These are phyloP conservation scores for Oenanthe oenanthe DNA, from an alignment of 2,113 vertebrate species.

Conservation along the genomic window DNA sequence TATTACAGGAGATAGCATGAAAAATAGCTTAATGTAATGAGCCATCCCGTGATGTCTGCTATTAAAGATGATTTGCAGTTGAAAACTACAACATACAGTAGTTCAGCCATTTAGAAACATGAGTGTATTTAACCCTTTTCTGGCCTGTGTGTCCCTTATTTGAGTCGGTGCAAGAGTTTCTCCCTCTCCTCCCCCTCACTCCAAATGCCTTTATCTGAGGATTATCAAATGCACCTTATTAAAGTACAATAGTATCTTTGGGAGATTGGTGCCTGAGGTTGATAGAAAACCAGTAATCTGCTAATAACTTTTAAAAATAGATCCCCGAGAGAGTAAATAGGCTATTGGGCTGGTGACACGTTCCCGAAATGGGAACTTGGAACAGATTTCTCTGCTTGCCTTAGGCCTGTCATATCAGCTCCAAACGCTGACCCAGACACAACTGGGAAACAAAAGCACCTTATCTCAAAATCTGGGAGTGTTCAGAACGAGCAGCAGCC, in stretches of 20 bases:
- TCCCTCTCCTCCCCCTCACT: neutral
- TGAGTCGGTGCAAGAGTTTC: neutral
- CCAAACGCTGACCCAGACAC: slow-evolving; percentile 27
- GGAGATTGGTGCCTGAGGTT: slow-evolving; percentile 73
- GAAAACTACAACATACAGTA: slow-evolving; percentile 86
- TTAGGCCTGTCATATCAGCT: slow-evolving; percentile 34
- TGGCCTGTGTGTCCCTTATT: neutral
- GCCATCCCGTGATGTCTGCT: slow-evolving; percentile 87
- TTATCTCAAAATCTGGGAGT: slow-evolving; percentile 11
- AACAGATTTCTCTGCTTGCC: slow-evolving; percentile 15
- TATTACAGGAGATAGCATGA: slow-evolving; percentile 89
- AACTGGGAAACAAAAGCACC: slow-evolving; percentile 18
- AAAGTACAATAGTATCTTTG: slow-evolving; percentile 69
- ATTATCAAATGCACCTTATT: slow-evolving; percentile 78
- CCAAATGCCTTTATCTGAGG: slow-evolving; percentile 48
- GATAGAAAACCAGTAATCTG: slow-evolving; percentile 80
- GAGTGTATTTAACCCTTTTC: slow-evolving; percentile 73
- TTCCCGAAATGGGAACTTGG: slow-evolving; percentile 17
- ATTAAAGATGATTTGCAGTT: slow-evolving; percentile 88
- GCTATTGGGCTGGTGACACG: slow-evolving; percentile 7
- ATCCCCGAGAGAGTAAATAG: slow-evolving; percentile 73
- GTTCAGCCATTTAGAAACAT: slow-evolving; percentile 81
- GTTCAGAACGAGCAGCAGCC: neutral
- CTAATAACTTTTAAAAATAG: slow-evolving; percentile 81
- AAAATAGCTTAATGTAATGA: slow-evolving; percentile 90